Evolutionary conservation across 2,888 invertebrate species (phyloP).

Genomic region (Drosophila imparisetae): DNA sequence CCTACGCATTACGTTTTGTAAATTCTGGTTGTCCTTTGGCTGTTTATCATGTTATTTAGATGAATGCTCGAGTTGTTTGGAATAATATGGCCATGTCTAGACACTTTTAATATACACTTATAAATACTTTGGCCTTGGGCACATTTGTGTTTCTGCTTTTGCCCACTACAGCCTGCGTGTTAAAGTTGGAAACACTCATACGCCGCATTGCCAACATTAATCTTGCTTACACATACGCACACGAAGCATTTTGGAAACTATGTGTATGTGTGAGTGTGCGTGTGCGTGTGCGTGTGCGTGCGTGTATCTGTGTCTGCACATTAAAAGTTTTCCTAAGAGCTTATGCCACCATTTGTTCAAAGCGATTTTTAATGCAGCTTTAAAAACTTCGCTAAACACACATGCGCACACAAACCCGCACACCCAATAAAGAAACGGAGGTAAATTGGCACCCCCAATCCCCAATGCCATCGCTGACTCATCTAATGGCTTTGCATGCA

Average conservation of each 20-base stretch:
- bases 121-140: slow-evolving; percentile 52
- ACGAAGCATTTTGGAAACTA: slow-evolving; percentile 22
- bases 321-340: slow-evolving; percentile 77
- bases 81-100: slow-evolving; percentile 65
- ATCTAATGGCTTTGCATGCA: slow-evolving; percentile 71
- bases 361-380: slow-evolving; percentile 80
- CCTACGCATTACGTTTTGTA: slow-evolving; percentile 10
- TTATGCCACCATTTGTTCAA: slow-evolving; percentile 79
- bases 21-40: slow-evolving; percentile 14
- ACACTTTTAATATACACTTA: slow-evolving; percentile 66
- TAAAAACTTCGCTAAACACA: slow-evolving; percentile 38
- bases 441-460: slow-evolving; percentile 34
- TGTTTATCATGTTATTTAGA: slow-evolving; percentile 38
- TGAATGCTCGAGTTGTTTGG: slow-evolving; percentile 40
- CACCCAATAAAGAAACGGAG: neutral
- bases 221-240: slow-evolving; percentile 44
- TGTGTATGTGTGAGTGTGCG: slow-evolving; percentile 38
- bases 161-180: slow-evolving; percentile 33
- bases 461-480: slow-evolving; percentile 54
- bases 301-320: slow-evolving; percentile 61
- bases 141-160: slow-evolving; percentile 22
- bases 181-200: slow-evolving; percentile 68
- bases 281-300: slow-evolving; percentile 36
- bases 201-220: slow-evolving; percentile 67
- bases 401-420: slow-evolving; percentile 1